Conservation (phyloP, 1,140 invertebrate genomes). For the Lepidotrigona ventralis region DNA sequence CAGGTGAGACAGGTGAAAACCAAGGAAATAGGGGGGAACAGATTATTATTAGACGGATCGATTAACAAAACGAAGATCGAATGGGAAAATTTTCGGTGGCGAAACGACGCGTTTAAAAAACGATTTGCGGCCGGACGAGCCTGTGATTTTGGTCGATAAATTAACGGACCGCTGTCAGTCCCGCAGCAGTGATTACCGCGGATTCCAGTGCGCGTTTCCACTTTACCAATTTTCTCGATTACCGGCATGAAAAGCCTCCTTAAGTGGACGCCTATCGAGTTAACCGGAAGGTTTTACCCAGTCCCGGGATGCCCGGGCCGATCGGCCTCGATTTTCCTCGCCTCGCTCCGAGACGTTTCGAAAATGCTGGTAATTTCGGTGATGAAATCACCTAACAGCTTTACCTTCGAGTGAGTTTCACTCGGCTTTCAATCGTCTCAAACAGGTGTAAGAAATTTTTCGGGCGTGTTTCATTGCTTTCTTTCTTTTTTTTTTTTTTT, state of each 20-base stretch:
- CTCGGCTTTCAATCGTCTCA: constrained; percentile 27
- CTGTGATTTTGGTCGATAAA: constrained; percentile 72
- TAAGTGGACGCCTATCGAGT: constrained; percentile 55
- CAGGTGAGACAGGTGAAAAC: background rate
- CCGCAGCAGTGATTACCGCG: constrained; percentile 54
- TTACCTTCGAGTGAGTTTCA: constrained; percentile 15
- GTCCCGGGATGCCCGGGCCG: constrained; percentile 25
- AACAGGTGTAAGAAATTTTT: constrained; percentile 37
- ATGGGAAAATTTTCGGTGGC: constrained; percentile 51
- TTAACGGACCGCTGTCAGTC: constrained; percentile 59
- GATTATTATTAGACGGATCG: constrained; percentile 32
- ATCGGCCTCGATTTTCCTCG: constrained; percentile 49
- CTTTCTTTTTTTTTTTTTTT: too few species aligned
- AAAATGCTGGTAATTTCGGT: constrained; percentile 54
- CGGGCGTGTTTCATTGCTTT: too few species aligned
- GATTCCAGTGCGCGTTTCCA: constrained; percentile 51
- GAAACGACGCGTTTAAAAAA: constrained; percentile 62
- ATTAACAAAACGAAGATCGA: constrained; percentile 39
- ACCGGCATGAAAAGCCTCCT: constrained; percentile 66
- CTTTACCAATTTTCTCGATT: constrained; percentile 70
- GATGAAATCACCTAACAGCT: constrained; percentile 53
- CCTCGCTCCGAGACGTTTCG: constrained; percentile 24
- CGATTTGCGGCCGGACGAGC: constrained; percentile 58
- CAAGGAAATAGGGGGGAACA: background rate
- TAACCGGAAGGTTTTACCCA: constrained; percentile 45